Percentiles rank a stretch among this genome's conserved stretches.
phyloP scores from a whole-genome alignment of 1,140 invertebrate species.

The Drosophila saltans region DNA sequence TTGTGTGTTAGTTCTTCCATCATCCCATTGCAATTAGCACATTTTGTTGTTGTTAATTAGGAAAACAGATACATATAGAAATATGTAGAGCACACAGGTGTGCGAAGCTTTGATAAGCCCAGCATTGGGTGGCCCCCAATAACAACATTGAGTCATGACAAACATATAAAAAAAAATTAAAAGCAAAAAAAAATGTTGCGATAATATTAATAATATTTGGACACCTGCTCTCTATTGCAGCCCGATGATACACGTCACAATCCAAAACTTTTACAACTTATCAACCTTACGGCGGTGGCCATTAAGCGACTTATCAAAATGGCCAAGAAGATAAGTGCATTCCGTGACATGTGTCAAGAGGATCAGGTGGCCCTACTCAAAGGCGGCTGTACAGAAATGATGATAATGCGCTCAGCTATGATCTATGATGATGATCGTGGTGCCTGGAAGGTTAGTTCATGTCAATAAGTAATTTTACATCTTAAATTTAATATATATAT shows the following conservation, averaged over 20 bases:
- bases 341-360: constrained; percentile 95
- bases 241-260: constrained; percentile 86
- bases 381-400: constrained; percentile 90
- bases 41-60: constrained; percentile 74
- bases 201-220: constrained; percentile 41
- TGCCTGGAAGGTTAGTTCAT: constrained; percentile 89
- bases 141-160: constrained; percentile 43
- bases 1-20: constrained; percentile 6
- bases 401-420: constrained; percentile 94
- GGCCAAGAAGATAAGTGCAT: constrained; percentile 94
- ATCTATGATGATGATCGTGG: constrained; percentile 93
- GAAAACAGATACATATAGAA: constrained; percentile 63
- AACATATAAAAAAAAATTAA: background rate
- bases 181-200: constrained; percentile 27
- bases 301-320: constrained; percentile 95
- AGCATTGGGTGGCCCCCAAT: constrained; percentile 9
- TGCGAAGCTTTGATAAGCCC: constrained; percentile 54
- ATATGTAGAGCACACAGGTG: constrained; percentile 67
- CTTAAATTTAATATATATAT: too few relatives aligned
- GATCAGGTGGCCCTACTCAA: constrained; percentile 95
- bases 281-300: constrained; percentile 95
- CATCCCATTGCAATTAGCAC: constrained; percentile 72
- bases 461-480: background rate
- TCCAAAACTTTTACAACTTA: constrained; percentile 91
- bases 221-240: constrained; percentile 76